phyloP scores from a whole-genome alignment of 2,113 vertebrate genomes.

The Scytalopus superciliaris region DNA sequence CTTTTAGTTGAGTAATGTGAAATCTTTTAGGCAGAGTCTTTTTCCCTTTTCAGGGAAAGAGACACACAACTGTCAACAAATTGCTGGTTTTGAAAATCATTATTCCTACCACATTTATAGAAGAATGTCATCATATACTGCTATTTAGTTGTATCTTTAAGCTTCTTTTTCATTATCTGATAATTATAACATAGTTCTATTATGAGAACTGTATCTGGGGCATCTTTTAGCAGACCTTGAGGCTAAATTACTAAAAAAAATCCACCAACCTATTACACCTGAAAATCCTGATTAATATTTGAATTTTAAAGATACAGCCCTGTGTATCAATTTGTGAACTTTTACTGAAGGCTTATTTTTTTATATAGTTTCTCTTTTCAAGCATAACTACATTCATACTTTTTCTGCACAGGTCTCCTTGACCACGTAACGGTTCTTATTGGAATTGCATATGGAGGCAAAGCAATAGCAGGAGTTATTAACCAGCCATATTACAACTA shows the following conservation, averaged over 20 bases:
- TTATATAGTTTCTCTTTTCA: neutral
- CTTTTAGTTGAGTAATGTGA: neutral
- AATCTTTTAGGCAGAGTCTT: neutral
- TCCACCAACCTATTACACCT: neutral
- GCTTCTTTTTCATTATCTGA: neutral
- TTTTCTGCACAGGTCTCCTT: slow-evolving; percentile 83
- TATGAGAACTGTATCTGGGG: neutral
- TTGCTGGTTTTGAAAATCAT: neutral
- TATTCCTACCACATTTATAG: neutral
- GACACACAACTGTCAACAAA: neutral
- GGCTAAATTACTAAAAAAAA: neutral
- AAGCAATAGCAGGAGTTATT: slow-evolving; percentile 94
- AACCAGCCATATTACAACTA: slow-evolving; percentile 99
- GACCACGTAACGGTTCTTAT: slow-evolving; percentile 97
- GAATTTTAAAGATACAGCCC: neutral
- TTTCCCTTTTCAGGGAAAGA: neutral
- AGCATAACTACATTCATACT: neutral
- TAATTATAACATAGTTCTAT: neutral
- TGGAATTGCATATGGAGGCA: slow-evolving; percentile 91
- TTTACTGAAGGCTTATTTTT: neutral
- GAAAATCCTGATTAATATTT: neutral
- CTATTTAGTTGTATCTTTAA: neutral
- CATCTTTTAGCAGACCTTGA: neutral
- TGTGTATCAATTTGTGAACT: neutral
- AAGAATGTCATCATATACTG: neutral